phyloP scores from a whole-genome alignment of 2,797 vertebrate genomes.

The Setipinna tenuifilis region DNA sequence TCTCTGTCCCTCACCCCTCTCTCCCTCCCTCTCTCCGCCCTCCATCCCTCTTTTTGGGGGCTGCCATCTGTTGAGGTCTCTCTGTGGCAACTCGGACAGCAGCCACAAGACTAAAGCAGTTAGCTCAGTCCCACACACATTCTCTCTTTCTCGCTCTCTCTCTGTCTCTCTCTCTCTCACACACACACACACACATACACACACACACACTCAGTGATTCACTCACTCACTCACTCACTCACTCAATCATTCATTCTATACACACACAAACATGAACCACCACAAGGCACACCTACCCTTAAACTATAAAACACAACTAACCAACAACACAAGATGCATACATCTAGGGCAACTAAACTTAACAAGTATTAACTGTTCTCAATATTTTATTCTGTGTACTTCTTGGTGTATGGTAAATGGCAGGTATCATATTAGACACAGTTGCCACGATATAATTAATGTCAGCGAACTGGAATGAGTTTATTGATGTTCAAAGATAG shows the following conservation, averaged over 20 bases:
- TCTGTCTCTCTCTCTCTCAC: background rate
- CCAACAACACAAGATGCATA: background rate
- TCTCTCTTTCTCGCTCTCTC: background rate
- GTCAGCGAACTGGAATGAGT: background rate
- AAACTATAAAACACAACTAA: background rate
- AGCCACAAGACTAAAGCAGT: background rate
- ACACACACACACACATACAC: too few relatives aligned
- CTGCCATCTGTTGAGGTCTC: constrained; percentile 68
- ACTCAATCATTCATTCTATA: background rate
- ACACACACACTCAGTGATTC: too few relatives aligned
- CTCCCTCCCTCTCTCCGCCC: constrained; percentile 52
- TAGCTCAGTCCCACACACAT: background rate
- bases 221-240: background rate
- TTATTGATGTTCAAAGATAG: constrained; percentile 9
- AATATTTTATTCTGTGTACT: background rate
- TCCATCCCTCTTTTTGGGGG: constrained; percentile 48
- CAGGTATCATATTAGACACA: background rate
- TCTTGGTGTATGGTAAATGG: background rate
- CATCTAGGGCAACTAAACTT: background rate
- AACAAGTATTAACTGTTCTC: background rate
- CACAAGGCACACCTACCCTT: background rate
- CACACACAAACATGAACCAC: background rate
- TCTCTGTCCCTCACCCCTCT: too few relatives aligned
- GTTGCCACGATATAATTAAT: constrained; percentile 19
- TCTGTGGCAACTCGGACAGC: constrained; percentile 69